Conservation (phyloP, 1,140 invertebrate genomes). For the Anoplolepis gracilipes region DNA sequence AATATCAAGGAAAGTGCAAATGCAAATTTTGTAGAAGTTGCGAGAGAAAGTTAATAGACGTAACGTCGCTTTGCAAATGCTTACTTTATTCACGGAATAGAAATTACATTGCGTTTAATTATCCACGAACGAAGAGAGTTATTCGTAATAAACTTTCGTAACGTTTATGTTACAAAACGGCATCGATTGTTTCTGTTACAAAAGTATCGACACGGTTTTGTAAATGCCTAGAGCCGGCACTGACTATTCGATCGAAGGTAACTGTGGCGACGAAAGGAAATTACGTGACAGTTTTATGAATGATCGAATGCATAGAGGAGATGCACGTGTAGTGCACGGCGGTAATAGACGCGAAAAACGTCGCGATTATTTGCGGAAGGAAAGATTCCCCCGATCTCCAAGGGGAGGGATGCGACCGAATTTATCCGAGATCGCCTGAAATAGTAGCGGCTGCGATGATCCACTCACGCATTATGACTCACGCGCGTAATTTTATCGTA, state of each 20-base stretch:
- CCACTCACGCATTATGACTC: slow-evolving; percentile 34
- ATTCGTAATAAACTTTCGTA: not conserved
- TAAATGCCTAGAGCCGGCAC: not conserved
- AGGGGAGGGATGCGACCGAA: not conserved
- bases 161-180: not conserved
- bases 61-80: not conserved
- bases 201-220: not conserved
- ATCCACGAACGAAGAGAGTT: not conserved
- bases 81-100: not conserved
- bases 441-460: slow-evolving; percentile 43
- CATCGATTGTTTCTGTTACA: not conserved
- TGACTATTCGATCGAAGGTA: slow-evolving; percentile 12
- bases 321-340: not conserved
- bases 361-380: slow-evolving; percentile 32
- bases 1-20: not conserved
- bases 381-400: not conserved
- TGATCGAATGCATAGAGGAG: not conserved
- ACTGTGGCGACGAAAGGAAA: slow-evolving; percentile 17
- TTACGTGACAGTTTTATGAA: slow-evolving; percentile 49
- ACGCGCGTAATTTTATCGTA: slow-evolving; percentile 58
- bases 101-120: not conserved
- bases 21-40: slow-evolving; percentile 8
- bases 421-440: slow-evolving; percentile 52
- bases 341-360: slow-evolving; percentile 1
- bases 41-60: not conserved